Evolutionary conservation across 2,888 invertebrate species (phyloP), one percentile per base, ranked within the genome.

Genomic region (Mesopsocus fuscifrons): DNA sequence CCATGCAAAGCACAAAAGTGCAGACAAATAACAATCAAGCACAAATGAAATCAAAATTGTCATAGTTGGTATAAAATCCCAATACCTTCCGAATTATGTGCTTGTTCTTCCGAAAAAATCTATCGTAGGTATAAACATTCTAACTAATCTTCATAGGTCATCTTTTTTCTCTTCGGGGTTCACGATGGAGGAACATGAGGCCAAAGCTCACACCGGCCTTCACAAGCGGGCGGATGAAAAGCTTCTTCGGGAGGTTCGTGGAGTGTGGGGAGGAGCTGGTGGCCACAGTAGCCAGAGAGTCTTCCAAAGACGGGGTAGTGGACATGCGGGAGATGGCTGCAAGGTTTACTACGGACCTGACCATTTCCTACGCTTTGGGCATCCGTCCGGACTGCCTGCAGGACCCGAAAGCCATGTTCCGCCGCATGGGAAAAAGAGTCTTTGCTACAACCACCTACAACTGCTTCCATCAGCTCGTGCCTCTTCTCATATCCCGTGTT

Each of bases 161-260:
- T n/a, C 31, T 50, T 5, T 5, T 45, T 30, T 40, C 26, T 23
- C 34, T 49, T 31, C 43, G 46, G 5, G 54, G 50, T 5, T 48
- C 51, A 6, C 49, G 53, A n/a, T 58, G 58, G 58, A 57, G 54
- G 43, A 48, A 50, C 15, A 46, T 55, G 11, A 48, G 58, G 23
- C 42, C 52, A 2, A 51, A 54, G 6, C 41, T 57, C 18, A 54
- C 54, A 3, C 55, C 57, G 2, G 53, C 26, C 11, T 26, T 26
- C 26, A 26, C 26, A 26, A 26, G 26, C 11, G 26, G 26, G 6
- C 6, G 11, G 41, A 52, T 58, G 46, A 55, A 53, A 43, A 48
- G 43, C 5, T 50, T 54, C 50, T 38, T 38, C 38, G 20, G 20
- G 4, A 38, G 13, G 13, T 15, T 34, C 9, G 38, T 35, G 6